These are phyloP conservation scores for Apodemus sylvaticus DNA, from an alignment of 2,113 vertebrate genomes.

Conservation along the genomic window DNA sequence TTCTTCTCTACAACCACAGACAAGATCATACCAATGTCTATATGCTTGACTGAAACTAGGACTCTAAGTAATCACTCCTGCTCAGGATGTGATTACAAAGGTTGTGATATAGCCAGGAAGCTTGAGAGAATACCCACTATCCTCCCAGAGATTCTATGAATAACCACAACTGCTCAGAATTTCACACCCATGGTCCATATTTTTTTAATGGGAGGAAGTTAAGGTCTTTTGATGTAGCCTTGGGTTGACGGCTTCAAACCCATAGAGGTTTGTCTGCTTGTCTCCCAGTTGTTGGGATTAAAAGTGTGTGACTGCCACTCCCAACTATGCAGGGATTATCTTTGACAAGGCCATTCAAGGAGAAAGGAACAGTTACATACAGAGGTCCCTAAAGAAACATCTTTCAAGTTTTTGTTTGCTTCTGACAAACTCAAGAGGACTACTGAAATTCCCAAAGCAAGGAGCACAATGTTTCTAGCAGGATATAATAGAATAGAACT, in stretches of 20 bases:
- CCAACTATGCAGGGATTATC: neutral
- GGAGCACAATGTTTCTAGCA: constrained; percentile 3
- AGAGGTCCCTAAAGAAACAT: constrained; percentile 23
- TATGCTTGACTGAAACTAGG: constrained; percentile 53
- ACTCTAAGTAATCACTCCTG: constrained; percentile 39
- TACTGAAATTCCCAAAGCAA: constrained; percentile 57
- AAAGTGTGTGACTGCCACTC: neutral
- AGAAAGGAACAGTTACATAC: neutral
- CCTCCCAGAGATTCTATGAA: constrained; percentile 50
- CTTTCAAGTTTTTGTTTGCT: constrained; percentile 39
- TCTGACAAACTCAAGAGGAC: constrained; percentile 39
- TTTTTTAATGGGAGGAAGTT: neutral
- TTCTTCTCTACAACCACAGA: constrained; percentile 49
- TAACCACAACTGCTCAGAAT: constrained; percentile 50
- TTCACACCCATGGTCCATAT: constrained; percentile 20
- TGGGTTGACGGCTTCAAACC: neutral
- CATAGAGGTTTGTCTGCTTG: neutral
- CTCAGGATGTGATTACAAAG: constrained; percentile 66
- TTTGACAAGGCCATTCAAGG: constrained; percentile 40
- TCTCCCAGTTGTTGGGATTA: neutral
- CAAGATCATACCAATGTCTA: constrained; percentile 27
- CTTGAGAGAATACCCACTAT: constrained; percentile 59
- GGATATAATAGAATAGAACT: constrained; percentile 15
- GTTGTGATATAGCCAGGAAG: constrained; percentile 41
- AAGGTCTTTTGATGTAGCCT: neutral